Conservation (phyloP, 2,888 invertebrate genomes). For the Eilema sororculum region DNA sequence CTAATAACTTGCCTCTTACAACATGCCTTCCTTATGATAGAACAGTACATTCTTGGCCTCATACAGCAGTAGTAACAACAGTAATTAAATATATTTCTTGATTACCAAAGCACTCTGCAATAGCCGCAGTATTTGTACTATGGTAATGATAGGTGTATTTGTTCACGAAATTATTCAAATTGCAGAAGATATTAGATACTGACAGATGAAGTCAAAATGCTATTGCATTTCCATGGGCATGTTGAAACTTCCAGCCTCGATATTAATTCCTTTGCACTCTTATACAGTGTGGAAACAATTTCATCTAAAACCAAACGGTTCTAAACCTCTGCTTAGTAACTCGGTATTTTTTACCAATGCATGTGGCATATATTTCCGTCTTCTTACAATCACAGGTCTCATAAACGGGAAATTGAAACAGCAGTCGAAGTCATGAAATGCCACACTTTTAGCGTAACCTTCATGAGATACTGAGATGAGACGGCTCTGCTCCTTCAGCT, state of each 20-base stretch:
- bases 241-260: neutral
- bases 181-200: neutral
- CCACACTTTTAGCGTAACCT: no score
- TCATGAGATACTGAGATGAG: no score
- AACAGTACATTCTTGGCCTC: slow-evolving; percentile 5
- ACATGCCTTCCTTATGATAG: slow-evolving; percentile 8
- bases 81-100: slow-evolving; percentile 23
- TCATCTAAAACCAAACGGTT: neutral
- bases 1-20: slow-evolving; percentile 13
- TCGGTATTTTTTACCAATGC: neutral
- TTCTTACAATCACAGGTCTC: no score
- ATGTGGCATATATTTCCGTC: no score
- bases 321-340: neutral
- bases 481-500: no score
- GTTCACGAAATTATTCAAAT: slow-evolving; percentile 8
- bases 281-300: neutral
- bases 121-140: slow-evolving; percentile 8
- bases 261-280: neutral
- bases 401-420: no score
- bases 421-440: neutral
- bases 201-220: neutral
- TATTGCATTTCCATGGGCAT: neutral
- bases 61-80: slow-evolving; percentile 17
- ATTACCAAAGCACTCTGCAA: slow-evolving; percentile 18
- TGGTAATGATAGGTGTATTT: slow-evolving; percentile 9